Percentiles rank a stretch among this genome's conserved stretches.
Evolutionary conservation across 2,113 vertebrate genomes (phyloP).

Genomic region (Forbesichthys papilliferus): DNA sequence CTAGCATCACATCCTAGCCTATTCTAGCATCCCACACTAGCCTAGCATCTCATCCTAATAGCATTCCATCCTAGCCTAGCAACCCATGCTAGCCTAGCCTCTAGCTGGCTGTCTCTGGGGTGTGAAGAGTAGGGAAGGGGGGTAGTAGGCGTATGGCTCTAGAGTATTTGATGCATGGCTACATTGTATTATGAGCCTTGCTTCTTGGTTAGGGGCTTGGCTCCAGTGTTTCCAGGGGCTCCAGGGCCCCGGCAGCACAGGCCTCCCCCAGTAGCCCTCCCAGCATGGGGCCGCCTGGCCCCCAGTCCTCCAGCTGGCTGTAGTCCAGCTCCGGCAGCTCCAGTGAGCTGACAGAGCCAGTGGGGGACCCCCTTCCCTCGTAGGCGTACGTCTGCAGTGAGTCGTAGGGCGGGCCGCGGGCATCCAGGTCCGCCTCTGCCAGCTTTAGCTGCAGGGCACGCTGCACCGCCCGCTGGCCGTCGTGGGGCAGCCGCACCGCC

Average conservation of each 20-base stretch:
- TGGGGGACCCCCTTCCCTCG: slow-evolving; percentile 84
- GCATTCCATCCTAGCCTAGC: no score
- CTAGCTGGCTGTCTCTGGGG: no score
- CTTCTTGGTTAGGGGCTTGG: no score
- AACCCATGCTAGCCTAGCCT: no score
- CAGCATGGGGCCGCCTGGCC: slow-evolving; percentile 83
- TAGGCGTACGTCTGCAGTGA: slow-evolving; percentile 90
- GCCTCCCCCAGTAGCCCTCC: slow-evolving; percentile 78
- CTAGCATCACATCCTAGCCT: no score
- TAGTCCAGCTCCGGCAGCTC: slow-evolving; percentile 88
- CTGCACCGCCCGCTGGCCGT: slow-evolving; percentile 44
- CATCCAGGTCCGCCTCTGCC: slow-evolving; percentile 85
- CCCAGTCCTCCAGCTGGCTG: slow-evolving; percentile 86
- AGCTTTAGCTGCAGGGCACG: slow-evolving; percentile 84
- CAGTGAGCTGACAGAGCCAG: slow-evolving; percentile 86
- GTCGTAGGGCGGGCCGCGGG: slow-evolving; percentile 84
- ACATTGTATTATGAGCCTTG: no score
- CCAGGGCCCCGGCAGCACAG: slow-evolving; percentile 17
- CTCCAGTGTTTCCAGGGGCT: slow-evolving; percentile 13
- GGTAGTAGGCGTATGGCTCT: no score
- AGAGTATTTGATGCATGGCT: no score
- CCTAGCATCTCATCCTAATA: no score
- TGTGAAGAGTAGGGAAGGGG: no score
- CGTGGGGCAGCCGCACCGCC: neutral
- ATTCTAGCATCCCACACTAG: no score